Base-by-base conservation (phyloP, 2,113 vertebrate species). In the Clarias macrocephalus region DNA sequence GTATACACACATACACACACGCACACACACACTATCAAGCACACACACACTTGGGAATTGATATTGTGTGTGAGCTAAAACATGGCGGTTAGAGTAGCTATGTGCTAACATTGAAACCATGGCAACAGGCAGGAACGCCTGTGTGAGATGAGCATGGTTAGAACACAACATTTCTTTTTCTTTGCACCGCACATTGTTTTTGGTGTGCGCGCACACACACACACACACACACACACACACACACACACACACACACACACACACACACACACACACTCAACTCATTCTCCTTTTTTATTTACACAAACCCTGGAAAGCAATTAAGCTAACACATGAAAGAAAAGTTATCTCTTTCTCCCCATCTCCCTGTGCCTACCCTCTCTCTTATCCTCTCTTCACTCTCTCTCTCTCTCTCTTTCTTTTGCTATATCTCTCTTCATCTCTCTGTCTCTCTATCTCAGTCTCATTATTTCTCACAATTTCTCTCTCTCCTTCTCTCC, bases 241-340 rank as follows among this genome's bases (percentile, higher is more conserved):
- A 2, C 8, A 11, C 62, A 0, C 62, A 19, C 25, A 21, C 25
- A 65, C n/a, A 68, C 21, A 23, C 62, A 66, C 65, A 66, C 65
- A n/a, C 60, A 62, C 60, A 62, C 63, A 66, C 25, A 5, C 25
- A 65, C 63, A 65, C 25, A 12, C 63, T 13, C 65, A 63, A 33
- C 66, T 33, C 66, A 9, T 9, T 48, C 33, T 12, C 6, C 62
- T 77, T 25, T 79, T 5, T 77, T 33, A 30, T 59, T 80, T 59
- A 82, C 30, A 65, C 30, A 5, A 57, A 86, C 21, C 30, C 77
- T 54, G 37, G 33, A 83, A 79, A 52, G 76, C 72, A 66, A 88
- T 65, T 60, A 23, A 77, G 59, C 33, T 37, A 66, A 23, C 59
- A 76, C 73, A 75, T 85, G 68, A 84, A 48, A 84, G 66, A 75